Percentiles rank a stretch among this genome's conserved stretches.
Conservation (phyloP, 2,113 vertebrate species). For the Caretta caretta region DNA sequence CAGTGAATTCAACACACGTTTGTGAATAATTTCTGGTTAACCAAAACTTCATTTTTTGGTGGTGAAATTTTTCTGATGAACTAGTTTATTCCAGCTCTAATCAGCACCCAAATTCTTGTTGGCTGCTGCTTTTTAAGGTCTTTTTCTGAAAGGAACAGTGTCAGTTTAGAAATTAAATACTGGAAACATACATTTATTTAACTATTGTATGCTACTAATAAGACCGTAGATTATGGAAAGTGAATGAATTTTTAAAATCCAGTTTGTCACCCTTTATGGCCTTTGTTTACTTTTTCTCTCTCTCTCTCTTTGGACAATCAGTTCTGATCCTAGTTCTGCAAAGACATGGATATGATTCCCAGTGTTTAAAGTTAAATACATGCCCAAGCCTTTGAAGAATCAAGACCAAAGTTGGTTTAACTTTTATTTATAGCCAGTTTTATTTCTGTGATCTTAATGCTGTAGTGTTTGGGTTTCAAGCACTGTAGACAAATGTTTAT, state of each 20-base stretch:
- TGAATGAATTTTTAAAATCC: neutral
- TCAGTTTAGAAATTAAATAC: neutral
- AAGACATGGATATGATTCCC: neutral
- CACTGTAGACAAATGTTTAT: neutral
- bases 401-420: neutral
- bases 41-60: no score
- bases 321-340: neutral
- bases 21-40: no score
- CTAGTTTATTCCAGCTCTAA: no score
- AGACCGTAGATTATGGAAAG: no score
- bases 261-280: neutral
- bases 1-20: no score
- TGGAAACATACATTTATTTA: no score
- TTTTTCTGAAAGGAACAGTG: neutral
- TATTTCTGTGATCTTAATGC: neutral
- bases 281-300: neutral
- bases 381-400: neutral
- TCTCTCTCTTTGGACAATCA: neutral
- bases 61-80: no score
- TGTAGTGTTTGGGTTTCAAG: neutral
- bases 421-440: neutral
- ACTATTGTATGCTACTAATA: no score
- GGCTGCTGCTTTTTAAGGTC: rapidly evolving
- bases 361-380: neutral
- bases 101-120: neutral